Base-by-base conservation (phyloP, 2,888 invertebrate genomes). In the Clivina fossor region DNA sequence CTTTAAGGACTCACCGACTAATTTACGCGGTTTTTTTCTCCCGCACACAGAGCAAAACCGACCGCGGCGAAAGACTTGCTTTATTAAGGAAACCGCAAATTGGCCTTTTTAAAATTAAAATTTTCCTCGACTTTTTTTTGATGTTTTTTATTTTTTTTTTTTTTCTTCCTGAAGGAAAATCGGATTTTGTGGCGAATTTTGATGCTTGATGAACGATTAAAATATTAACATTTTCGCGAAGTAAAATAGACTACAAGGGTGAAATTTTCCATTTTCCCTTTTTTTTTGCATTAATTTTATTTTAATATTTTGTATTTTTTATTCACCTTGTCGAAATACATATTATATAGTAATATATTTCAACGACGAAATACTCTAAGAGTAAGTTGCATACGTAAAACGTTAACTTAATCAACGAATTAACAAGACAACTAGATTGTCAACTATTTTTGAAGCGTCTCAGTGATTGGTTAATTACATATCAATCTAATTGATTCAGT, bases 131-230 rank as follows among this genome's bases (percentile, higher is more conserved):
- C 19, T 33, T 33, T 28, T 30, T n/a, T n/a, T 32, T 32, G 18
- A 30, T 59, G 16, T 46, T 56, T 19, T 13, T 47, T 9, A 30
- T 54, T 56, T 58, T 54, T 48, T 32, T n/a, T n/a, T 41, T 58
- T 57, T 59, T 61, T 56, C 56, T 35, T 38, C 60, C 18, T 15
- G 13, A 24, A 15, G 26, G 43, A 22, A 51, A 51, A 48, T 43
- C 33, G 19, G 35, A 33, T 51, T 51, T 49, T 22, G 9, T 32
- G 13, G 24, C 32, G 35, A 28, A 37, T 19, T 22, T 37, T 37
- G 26, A 26, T 26, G 5, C 26, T 26, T 26, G 8, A 26, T 7
- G 26, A 5, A 26, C 5, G 26, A 8, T 26, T 26, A 26, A 26
- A 8, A 8, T 26, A 7, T 26, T 26, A 26, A 26, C 5, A 7